Base-by-base conservation (phyloP, 2,888 invertebrate species). In the Priocnemis perturbator region DNA sequence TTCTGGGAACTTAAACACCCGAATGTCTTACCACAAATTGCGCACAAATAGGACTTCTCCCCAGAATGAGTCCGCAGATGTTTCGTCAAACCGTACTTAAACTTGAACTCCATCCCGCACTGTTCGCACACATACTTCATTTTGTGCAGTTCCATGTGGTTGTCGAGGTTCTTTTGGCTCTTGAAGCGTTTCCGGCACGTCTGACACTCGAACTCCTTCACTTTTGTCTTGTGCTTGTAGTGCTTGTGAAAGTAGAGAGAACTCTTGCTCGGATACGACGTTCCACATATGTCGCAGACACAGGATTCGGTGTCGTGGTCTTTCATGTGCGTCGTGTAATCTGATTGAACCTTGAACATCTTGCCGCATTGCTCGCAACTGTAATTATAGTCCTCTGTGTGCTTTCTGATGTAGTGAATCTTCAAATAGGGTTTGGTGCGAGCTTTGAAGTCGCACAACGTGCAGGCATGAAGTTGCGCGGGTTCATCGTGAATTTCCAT, bases 301-400 rank as follows among this genome's bases (percentile, higher is more conserved):
- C 85, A 86, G 0, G 86, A 84, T 21, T 87, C 88, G 0, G 79
- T 77, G 21, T 86, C 85, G 71, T 88, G 88, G 47, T 88, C 84
- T 56, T 86, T 87, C 89, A 92, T 79, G 90, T 92, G 88, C 85
- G 91, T 78, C 88, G 87, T 73, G 88, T 79, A 91, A 89, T 91
- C 91, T 0, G 90, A 90, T 0, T 90, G 77, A 0, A 92, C 90
- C 3, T 91, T 91, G 81, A 91, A 92, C 11, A 89, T 86, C 79
- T 92, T 92, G 0, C 90, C 90, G 76, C 92, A 92, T 55, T 86
- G 90, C 19, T 89, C 89, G 78, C 92, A 92, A 0, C 91, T 91
- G 71, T 91, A 93, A 58, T 91, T 90, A 81, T 86, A 88, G 17
- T 86, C 86, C 14, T 79, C 82, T 0, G 87, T 87, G 74, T 87